Evolutionary conservation across 2,888 invertebrate genomes (phyloP).

Genomic region (Synanthedon tipuliformis): DNA sequence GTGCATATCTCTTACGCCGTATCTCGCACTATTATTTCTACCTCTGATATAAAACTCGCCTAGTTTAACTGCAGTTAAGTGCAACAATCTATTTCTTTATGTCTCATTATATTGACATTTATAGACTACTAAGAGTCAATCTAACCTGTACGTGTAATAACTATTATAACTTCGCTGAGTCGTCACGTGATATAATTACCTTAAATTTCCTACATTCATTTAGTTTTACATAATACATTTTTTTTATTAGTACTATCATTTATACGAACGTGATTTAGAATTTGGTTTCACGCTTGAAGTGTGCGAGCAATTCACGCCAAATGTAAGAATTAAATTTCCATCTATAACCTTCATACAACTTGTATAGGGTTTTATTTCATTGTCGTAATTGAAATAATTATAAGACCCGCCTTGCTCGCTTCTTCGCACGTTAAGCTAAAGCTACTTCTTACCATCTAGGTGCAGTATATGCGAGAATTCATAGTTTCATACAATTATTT

Average conservation of each 20-base stretch:
- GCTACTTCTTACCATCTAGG: conserved; percentile 55
- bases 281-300: conserved; percentile 53
- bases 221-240: conserved; percentile 35
- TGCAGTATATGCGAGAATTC: conserved; percentile 58
- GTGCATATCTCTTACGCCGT: too few relatives aligned
- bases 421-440: conserved; percentile 35
- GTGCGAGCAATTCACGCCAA: conserved; percentile 21
- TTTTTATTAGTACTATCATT: conserved; percentile 38
- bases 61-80: not conserved
- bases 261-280: conserved; percentile 63
- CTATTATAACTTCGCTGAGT: not conserved
- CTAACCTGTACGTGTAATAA: not conserved
- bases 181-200: conserved; percentile 12
- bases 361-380: not conserved
- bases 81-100: not conserved
- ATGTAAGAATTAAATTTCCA: not conserved
- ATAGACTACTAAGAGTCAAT: not conserved
- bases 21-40: too few relatives aligned
- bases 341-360: not conserved
- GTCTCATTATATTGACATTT: not conserved
- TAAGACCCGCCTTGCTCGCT: conserved; percentile 22
- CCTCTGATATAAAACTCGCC: too few relatives aligned
- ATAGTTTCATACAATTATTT: conserved; percentile 26
- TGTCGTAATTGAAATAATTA: not conserved
- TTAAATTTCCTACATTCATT: conserved; percentile 35